These are phyloP conservation scores for Macropodus opercularis DNA, from an alignment of 2,797 vertebrate genomes.

Conservation along the genomic window DNA sequence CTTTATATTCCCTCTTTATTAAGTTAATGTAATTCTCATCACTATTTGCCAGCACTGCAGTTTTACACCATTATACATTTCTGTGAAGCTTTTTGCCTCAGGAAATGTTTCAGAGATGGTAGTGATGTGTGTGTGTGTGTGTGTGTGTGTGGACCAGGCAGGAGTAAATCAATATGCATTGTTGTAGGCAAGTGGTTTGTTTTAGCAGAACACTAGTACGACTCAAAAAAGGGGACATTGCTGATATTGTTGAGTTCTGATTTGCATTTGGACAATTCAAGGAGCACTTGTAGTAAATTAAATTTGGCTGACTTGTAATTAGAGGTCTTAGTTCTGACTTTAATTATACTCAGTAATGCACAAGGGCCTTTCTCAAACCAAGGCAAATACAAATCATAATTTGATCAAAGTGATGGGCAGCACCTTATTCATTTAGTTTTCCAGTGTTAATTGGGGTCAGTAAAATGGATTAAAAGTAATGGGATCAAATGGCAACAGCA, in stretches of 20 bases:
- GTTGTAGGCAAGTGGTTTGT: conserved; percentile 1
- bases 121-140: conserved; percentile 21
- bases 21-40: conserved; percentile 70
- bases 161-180: conserved; percentile 47
- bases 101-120: conserved; percentile 40
- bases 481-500: conserved; percentile 29
- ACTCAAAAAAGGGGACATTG: neutral
- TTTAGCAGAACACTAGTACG: conserved; percentile 7
- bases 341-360: neutral
- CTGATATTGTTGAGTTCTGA: neutral
- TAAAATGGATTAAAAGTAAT: conserved; percentile 30
- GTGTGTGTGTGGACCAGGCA: conserved; percentile 11
- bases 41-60: conserved; percentile 68
- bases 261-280: neutral
- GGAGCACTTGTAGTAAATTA: conserved; percentile 1
- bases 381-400: neutral
- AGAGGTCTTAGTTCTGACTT: neutral
- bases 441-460: conserved; percentile 49
- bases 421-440: neutral
- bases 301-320: conserved; percentile 9
- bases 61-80: conserved; percentile 49
- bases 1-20: conserved; percentile 44
- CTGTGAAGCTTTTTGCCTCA: conserved; percentile 34
- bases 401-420: conserved; percentile 4
- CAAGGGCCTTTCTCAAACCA: neutral